Evolutionary conservation across 2,888 invertebrate species (phyloP).

Genomic region (Marasmarcha lunaedactyla): DNA sequence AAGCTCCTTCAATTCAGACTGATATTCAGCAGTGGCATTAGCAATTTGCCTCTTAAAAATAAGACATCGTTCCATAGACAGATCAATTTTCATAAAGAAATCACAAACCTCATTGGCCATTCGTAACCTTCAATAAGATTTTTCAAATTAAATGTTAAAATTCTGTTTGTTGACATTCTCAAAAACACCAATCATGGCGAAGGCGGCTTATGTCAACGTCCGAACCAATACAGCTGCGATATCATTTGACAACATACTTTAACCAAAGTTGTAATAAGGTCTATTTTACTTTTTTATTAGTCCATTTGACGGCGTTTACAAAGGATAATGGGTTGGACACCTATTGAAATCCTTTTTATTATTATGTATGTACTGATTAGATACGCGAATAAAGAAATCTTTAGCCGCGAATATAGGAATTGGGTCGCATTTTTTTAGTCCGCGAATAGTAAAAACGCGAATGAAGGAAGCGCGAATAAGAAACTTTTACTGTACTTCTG

Average conservation of each 20-base stretch:
- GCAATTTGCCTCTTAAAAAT: slow-evolving; percentile 10
- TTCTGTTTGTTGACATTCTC: too few species aligned
- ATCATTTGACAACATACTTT: too few species aligned
- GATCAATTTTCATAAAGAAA: slow-evolving; percentile 19
- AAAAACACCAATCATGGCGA: too few species aligned
- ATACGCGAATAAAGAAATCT: slow-evolving; percentile 8
- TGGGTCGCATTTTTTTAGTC: slow-evolving; percentile 8
- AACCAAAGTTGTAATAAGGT: background rate
- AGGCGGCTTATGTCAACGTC: too few species aligned
- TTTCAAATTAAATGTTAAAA: too few species aligned
- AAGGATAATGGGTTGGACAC: slow-evolving; percentile 2
- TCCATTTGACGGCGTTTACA: slow-evolving; percentile 2
- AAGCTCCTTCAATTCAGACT: slow-evolving; percentile 15
- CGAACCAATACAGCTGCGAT: too few species aligned
- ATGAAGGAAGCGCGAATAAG: slow-evolving; percentile 5
- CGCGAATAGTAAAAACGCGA: slow-evolving; percentile 9
- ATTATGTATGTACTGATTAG: slow-evolving; percentile 5
- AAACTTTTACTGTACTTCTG: too few species aligned
- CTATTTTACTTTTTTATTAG: slow-evolving; percentile 3
- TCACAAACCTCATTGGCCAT: slow-evolving; percentile 19
- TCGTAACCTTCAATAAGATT: too few species aligned
- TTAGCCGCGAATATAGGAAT: slow-evolving; percentile 8
- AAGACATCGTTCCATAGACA: slow-evolving; percentile 17
- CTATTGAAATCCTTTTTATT: slow-evolving; percentile 2
- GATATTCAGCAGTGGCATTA: slow-evolving; percentile 16